These are phyloP conservation scores for Silurus meridionalis DNA, from an alignment of 2,113 vertebrate genomes.

Conservation along the genomic window DNA sequence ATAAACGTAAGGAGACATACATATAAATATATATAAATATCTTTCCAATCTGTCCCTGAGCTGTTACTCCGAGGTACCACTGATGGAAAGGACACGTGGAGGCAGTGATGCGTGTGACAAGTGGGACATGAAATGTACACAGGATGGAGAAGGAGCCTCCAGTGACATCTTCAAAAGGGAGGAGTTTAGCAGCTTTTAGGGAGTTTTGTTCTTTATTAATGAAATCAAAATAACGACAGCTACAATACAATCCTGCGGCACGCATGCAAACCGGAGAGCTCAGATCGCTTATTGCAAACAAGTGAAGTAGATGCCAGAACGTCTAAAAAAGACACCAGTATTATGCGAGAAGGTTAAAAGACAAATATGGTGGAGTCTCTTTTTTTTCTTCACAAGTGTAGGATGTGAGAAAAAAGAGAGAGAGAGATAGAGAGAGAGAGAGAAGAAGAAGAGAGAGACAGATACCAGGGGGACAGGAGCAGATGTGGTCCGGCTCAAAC, in stretches of 20 bases:
- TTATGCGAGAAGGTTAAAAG: slow-evolving; percentile 13
- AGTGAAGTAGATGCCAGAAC: background rate
- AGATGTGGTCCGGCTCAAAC: slow-evolving; percentile 35
- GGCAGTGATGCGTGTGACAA: background rate
- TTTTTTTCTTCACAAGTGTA: slow-evolving; percentile 39
- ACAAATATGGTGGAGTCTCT: slow-evolving; percentile 29
- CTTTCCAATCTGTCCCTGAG: slow-evolving; percentile 68
- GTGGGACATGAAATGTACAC: background rate
- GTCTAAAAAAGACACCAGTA: slow-evolving; percentile 2
- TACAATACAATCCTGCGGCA: background rate
- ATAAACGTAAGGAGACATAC: slow-evolving; percentile 67
- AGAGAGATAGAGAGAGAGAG: background rate
- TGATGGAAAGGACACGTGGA: slow-evolving; percentile 42
- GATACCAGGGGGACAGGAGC: slow-evolving; percentile 17
- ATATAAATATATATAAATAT: background rate
- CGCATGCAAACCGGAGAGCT: background rate
- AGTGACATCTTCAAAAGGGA: background rate
- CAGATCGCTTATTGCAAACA: slow-evolving; percentile 10
- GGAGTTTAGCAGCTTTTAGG: background rate
- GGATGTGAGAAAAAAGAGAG: slow-evolving; percentile 19
- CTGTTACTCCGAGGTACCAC: slow-evolving; percentile 61
- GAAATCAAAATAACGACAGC: no score
- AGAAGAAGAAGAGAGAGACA: background rate
- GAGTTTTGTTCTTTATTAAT: background rate
- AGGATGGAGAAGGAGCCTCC: background rate